Evolutionary conservation across 53 echinoderm and acorn worm genomes (phyloP), one percentile per base, ranked within the genome.

Genomic region (Zoroaster sp.): DNA sequence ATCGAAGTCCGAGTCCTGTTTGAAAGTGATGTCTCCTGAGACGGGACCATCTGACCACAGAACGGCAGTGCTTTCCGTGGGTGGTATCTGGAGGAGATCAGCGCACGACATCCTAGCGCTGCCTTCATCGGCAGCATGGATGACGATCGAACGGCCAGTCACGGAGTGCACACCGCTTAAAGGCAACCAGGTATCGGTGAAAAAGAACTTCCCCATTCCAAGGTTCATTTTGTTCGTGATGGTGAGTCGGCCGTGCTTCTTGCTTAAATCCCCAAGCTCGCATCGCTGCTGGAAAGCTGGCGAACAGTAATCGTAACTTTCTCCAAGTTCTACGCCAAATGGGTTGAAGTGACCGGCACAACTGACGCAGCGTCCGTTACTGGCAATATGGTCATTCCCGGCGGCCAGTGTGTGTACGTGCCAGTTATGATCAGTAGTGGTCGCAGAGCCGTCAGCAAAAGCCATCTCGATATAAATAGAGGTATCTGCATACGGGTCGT

Each of bases 261-360:
- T 88, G 18, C 95, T 80, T 45, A 98, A 77, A 44, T 98, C 98
- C 4, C 95, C 98, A 7, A 94, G 46, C 74, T 98, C 98, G 51
- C 98, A 98, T 28, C 98, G 91, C 75, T 90, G 87, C 5, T 93
- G 94, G 49, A 87, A 87, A 5, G 47, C 72, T 8, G 91, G 91
- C 25, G 67, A 89, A 72, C 98, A 98, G 44, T 82, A 39, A 51
- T 39, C 53, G 39, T 96, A 95, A 6, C 66, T 77, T 10, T 94
- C 75, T 18, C 87, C 93, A 20, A 98, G 74, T 33, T 91, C 83
- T 3, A 89, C 98, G 38, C 13, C 55, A 35, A 95, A 96, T 10
- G 98, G 98, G 80, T 98, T 98, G 54, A 87, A 93, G 46, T 98
- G 98, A 3, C 95, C 95, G 21, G 31, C 89, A 37, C 91, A 89